Evolutionary conservation across 2,797 vertebrate species (phyloP), one percentile per base, ranked within the genome.

Genomic region (Karalla daura): DNA sequence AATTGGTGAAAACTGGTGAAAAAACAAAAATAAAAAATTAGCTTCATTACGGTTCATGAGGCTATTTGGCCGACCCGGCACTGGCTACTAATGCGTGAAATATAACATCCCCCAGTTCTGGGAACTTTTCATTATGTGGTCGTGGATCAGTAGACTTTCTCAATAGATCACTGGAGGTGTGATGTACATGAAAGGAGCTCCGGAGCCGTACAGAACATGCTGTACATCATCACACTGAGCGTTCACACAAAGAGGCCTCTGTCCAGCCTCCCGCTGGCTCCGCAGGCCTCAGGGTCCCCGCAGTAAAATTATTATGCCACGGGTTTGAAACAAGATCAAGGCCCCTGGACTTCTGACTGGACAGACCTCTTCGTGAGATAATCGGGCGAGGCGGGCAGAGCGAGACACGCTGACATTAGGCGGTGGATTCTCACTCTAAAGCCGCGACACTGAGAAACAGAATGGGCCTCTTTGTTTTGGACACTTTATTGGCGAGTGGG

Each of bases 91-190:
- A 63, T 75, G 71, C 25, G 2, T 59, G 32, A 68, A 78, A 47
- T 8, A 10, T 0, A 25, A 72, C 63, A 63, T 30, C 44, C 50
- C 52, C 23, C 36, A 11, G 2, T 58, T 54, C 62, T 51, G 7
- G 50, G 68, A 71, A 51, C 17, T 41, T 41, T 47, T 55, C 23
- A 49, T 62, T 24, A 25, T 18, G 46, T 28, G 63, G 41, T 53
- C 18, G 39, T 18, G 80, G 59, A 45, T 74, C 55, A 63, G 47
- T 50, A 68, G 65, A 53, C 15, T 33, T 44, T 58, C 49, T 74
- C 39, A 51, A 59, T 63, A 37, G 49, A 68, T 58, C 24, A 3
- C 15, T 25, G 52, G 54, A 77, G 77, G 71, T 83, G 68, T 78
- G 63, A 81, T 52, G 32, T 54, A 47, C 37, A 54, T 50, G 69